Evolutionary conservation across 2,797 vertebrate genomes (phyloP).

Genomic region (Pangasius sanitwongsei): DNA sequence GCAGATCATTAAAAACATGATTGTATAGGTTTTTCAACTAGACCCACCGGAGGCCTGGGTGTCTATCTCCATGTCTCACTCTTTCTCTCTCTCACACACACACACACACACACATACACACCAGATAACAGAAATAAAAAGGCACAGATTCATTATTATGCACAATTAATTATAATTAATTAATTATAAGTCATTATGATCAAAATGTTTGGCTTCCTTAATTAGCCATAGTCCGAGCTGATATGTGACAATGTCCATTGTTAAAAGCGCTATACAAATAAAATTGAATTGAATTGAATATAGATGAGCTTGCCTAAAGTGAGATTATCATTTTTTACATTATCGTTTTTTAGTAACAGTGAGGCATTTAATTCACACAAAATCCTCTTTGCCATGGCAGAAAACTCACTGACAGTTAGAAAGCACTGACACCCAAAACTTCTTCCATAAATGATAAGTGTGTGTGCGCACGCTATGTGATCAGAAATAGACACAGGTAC

Average conservation of each 20-base stretch:
- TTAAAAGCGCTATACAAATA: too few relatives aligned
- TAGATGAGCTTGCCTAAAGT: neutral
- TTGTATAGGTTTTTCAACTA: constrained; percentile 15
- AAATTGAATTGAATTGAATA: too few relatives aligned
- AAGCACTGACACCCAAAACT: neutral
- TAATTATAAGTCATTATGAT: neutral
- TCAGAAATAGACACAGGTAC: neutral
- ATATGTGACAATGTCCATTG: neutral
- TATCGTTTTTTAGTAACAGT: neutral
- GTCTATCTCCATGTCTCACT: neutral
- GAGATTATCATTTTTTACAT: too few relatives aligned
- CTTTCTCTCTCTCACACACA: neutral
- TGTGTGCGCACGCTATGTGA: neutral
- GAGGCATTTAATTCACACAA: neutral
- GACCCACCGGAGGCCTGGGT: constrained; percentile 13
- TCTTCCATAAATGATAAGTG: neutral
- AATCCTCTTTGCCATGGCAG: neutral
- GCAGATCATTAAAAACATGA: constrained; percentile 48
- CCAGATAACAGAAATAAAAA: neutral
- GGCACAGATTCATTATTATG: neutral
- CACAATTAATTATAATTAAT: neutral
- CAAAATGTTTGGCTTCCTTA: neutral
- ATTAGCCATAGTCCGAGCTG: neutral
- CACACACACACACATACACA: too few relatives aligned
- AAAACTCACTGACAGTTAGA: neutral